Evolutionary conservation across 2,113 vertebrate species (phyloP), one percentile per base, ranked within the genome.

Genomic region (Prionailurus viverrinus): DNA sequence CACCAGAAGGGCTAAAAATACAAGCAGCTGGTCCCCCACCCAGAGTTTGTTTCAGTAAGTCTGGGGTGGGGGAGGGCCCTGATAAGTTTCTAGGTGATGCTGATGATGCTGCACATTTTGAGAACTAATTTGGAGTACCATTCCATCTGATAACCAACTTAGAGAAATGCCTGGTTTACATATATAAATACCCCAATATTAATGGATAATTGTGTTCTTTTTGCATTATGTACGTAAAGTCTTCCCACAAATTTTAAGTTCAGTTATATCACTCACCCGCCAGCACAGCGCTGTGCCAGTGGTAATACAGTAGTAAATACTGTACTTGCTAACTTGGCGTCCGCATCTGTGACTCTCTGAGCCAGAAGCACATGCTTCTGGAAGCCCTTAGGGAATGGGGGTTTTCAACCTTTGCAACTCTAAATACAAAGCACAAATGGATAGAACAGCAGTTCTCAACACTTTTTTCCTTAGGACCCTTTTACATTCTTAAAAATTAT

Each of bases 401-500:
- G 2, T 63, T 88, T 88, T 51, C 48, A 82, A 55, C 27, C 31
- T 66, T 4, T 79, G 15, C 65, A 73, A 48, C 33, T 81, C 41
- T 7, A 15, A 89, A 53, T 65, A 19, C 73, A 65, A 73, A 73
- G 76, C 74, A 82, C 18, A 71, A 51, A 73, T 71, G 41, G 48
- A 23, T 9, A 89, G 13, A 71, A 23, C 6, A 15, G 36, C 66
- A 89, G 66, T 89, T 89, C 85, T 89, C 33, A 73, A 61, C 31
- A 39, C 78, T 73, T 63, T 51, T 86, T 71, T 25, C 61, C 36
- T 39, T 25, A 73, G 16, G 29, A 69, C 39, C 29, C 29, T 63
- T 82, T 79, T 71, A 73, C 10, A 66, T 33, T 88, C 61, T 97
- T 83, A 89, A 89, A 79, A 66, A 68, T 73, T 36, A 65, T 41